A percentile compares a stretch with the other conserved stretches of the same genome.
Evolutionary conservation across 2,113 vertebrate species (phyloP).

Genomic region (Dromiciops gliroides): DNA sequence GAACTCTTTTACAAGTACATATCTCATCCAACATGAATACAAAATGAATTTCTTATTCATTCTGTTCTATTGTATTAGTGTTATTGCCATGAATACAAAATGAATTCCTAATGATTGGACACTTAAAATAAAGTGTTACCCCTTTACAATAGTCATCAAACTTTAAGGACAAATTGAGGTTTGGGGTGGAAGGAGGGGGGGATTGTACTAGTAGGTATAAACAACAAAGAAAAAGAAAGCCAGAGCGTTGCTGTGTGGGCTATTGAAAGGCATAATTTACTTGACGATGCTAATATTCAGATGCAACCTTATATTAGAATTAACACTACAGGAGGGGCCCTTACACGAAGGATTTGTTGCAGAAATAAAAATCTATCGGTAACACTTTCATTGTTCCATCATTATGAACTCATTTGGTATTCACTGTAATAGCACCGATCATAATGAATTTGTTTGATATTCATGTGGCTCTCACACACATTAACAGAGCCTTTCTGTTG

Average conservation of each 20-base stretch:
- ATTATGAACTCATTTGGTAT: slow-evolving; percentile 88
- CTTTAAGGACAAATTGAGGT: slow-evolving; percentile 74
- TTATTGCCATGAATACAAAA: slow-evolving; percentile 82
- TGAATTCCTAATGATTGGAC: slow-evolving; percentile 83
- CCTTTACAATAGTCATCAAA: slow-evolving; percentile 79
- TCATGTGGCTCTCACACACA: slow-evolving; percentile 85
- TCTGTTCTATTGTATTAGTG: slow-evolving; percentile 80
- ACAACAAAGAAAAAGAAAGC: slow-evolving; percentile 35
- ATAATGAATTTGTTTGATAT: slow-evolving; percentile 90
- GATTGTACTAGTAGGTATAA: background rate
- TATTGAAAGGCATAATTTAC: slow-evolving; percentile 81
- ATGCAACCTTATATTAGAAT: slow-evolving; percentile 82
- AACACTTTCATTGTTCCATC: slow-evolving; percentile 88
- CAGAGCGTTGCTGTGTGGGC: slow-evolving; percentile 59
- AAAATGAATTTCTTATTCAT: slow-evolving; percentile 80
- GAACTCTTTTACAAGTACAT: slow-evolving; percentile 75
- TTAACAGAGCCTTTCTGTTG: slow-evolving; percentile 84
- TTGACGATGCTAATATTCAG: slow-evolving; percentile 82
- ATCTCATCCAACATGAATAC: slow-evolving; percentile 74
- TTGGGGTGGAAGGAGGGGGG: slow-evolving; percentile 51
- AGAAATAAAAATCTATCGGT: slow-evolving; percentile 88
- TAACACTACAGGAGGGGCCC: slow-evolving; percentile 83
- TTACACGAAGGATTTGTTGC: slow-evolving; percentile 85
- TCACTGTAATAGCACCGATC: slow-evolving; percentile 88
- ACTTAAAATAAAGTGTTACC: slow-evolving; percentile 82